Conservation (phyloP, 2,113 vertebrate genomes). For the Paracanthobrama guichenoti region DNA sequence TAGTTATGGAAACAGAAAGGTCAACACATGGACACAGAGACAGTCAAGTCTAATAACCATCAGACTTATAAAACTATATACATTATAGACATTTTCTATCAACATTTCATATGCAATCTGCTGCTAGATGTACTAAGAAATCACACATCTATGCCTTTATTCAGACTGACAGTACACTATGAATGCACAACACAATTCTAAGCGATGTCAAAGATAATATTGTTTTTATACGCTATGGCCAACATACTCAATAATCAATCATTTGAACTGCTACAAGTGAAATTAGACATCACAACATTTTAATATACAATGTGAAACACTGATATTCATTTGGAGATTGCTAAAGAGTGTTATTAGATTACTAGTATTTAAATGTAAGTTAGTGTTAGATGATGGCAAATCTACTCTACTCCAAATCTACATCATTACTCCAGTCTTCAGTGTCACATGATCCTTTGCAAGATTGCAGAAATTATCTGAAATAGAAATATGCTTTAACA, state of each 20-base stretch:
- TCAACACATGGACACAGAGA: constrained; percentile 11
- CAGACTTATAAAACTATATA: constrained; percentile 36
- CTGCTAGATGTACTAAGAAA: constrained; percentile 48
- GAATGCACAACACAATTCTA: not conserved
- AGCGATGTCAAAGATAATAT: not conserved
- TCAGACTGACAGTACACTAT: not conserved
- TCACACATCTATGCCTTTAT: not conserved
- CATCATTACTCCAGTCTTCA: not conserved
- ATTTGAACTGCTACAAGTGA: not conserved
- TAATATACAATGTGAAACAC: not conserved
- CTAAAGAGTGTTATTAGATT: not conserved
- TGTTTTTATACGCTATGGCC: not conserved
- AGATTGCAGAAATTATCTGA: not conserved
- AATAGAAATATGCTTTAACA: not conserved
- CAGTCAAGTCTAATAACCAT: constrained; percentile 31
- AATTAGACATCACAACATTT: not conserved
- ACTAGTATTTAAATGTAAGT: not conserved
- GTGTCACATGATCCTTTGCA: not conserved
- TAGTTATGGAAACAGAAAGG: constrained; percentile 65
- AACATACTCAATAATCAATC: not conserved
- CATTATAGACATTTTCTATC: not conserved
- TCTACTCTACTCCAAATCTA: not conserved
- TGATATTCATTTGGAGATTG: not conserved
- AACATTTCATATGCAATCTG: not conserved
- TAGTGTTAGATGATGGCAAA: not conserved